Evolutionary conservation across 1,140 invertebrate genomes (phyloP), one percentile per base, ranked within the genome.

Genomic region (Ips typographus): DNA sequence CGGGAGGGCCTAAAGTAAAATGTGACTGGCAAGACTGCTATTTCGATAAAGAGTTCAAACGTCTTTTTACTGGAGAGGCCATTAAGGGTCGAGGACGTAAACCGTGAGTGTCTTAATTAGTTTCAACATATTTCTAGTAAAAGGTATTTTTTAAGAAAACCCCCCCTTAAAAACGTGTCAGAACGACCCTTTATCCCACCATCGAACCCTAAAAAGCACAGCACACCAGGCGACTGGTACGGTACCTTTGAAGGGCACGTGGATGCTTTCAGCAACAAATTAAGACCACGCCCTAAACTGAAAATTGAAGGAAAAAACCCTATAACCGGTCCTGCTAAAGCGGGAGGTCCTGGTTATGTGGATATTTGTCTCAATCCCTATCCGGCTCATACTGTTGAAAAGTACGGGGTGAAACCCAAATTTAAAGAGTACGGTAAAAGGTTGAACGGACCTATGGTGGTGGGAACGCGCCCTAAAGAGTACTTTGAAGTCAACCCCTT

Each of bases 331-430:
- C 77, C 75, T 22, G 70, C 55, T 39, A 79, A 79, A 70, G 73
- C 77, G 64, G 79, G 80, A 1, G 80, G 79, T 43, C 74, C 72
- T 49, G 80, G 79, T 37, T 81, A 80, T 73, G 75, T 71, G 3
- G 70, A 80, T 72, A 79, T 79, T 39, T 74, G 75, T 44, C 7
- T 81, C 2, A 73, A 71, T 66, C 76, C 75, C 61, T 81, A 79
- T 73, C 79, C 79, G 2, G 62, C 67, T 57, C 75, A 80, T 57
- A 69, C 77, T 51, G 43, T 65, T 6, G 76, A 78, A 53, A 71
- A 65, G 36, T 79, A 79, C 42, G 73, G 65, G 4, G 47, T 57
- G 4, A 77, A 79, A 75, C 39, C 70, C 3, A 74, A 73, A 67
- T 71, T 68, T 8, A 77, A 78, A 68, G 47, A 74, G 42, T 73